Evolutionary conservation across 2,888 invertebrate genomes (phyloP), one percentile per base, ranked within the genome.

Genomic region (Pseudococcus viburni): DNA sequence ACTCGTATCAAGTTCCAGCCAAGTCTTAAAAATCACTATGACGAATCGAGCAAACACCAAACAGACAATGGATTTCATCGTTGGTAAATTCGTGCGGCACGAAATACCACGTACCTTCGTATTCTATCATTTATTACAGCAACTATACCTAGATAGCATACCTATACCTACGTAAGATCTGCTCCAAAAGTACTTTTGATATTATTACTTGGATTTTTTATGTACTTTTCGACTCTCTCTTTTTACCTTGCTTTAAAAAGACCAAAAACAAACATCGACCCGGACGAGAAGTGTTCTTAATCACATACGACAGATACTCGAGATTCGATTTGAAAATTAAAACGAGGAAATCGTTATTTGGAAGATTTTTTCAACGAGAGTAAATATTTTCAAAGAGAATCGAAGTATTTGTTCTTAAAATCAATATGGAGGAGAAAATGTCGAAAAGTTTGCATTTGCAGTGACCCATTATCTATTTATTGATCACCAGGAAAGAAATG

Each of bases 41-140:
- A 80, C 80, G 80, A 80, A 80, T 80, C 80, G 80, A 80, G 80
- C 19, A 80, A 80, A 80, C 42, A 80, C 80, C 42, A n/a, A 17
- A 7, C 42, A 42, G 42, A 80, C 80, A 80, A 80, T 80, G 42
- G 80, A 39, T 42, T 42, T 80, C 80, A 26, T 42, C 80, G 80
- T 42, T 33, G 19, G 39, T 39, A 80, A 80, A 80, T 80, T 80
- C 80, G 80, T 80, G 80, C 80, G 80, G 80, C 80, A 80, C 80
- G 80, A 80, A 80, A 42, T 80, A 80, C 80, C 39, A 9, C 39
- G 26, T 22, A 68, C 19, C 15, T 22, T 26, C 22, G 26, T 39
- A 77, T 22, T 77, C 39, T 22, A 64, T 39, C 73, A 19, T 77
- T 42, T 80, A 42, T 80, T 80, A 80, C 80, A 42, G 26, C 80